A percentile compares a stretch with the other conserved stretches of the same genome.
Evolutionary conservation across 64 coral and sea anemone species (phyloP).

Genomic region (Platygyra sinensis): DNA sequence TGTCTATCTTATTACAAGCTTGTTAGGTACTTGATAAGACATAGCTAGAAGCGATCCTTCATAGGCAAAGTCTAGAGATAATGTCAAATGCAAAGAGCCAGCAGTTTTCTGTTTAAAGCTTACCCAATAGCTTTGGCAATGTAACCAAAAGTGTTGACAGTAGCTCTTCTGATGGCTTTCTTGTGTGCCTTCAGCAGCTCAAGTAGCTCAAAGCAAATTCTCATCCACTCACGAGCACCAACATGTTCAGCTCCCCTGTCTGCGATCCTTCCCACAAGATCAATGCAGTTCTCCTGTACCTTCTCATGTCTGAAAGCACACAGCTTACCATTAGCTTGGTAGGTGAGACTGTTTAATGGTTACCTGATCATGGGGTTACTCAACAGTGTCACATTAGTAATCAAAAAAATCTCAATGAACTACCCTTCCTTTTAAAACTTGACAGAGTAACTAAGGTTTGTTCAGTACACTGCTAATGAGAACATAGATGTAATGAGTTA

Average conservation of each 20-base stretch:
- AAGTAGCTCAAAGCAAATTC: constrained; percentile 97
- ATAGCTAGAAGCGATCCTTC: background rate
- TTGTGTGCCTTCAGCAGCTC: constrained; percentile 98
- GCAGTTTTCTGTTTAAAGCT: background rate
- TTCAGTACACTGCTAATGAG: no score
- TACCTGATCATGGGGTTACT: no score
- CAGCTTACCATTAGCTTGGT: no score
- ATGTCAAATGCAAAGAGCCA: background rate
- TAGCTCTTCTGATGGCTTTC: constrained; percentile 97
- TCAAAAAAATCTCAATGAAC: no score
- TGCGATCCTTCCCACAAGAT: constrained; percentile 94
- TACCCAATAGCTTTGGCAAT: constrained; percentile 99
- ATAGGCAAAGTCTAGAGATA: no score
- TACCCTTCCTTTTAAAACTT: no score
- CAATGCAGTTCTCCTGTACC: constrained; percentile 98
- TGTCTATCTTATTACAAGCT: no score
- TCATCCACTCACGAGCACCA: constrained; percentile 97
- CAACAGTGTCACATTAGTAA: no score
- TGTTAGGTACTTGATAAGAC: no score
- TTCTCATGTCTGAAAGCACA: constrained; percentile 84
- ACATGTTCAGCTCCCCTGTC: constrained; percentile 99
- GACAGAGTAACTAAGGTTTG: no score
- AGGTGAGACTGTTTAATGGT: no score
- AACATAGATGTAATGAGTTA: no score
- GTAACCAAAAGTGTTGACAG: constrained; percentile 99